Evolutionary conservation across 2,797 vertebrate species (phyloP).

Genomic region (Gymnoscopelus microlampas): DNA sequence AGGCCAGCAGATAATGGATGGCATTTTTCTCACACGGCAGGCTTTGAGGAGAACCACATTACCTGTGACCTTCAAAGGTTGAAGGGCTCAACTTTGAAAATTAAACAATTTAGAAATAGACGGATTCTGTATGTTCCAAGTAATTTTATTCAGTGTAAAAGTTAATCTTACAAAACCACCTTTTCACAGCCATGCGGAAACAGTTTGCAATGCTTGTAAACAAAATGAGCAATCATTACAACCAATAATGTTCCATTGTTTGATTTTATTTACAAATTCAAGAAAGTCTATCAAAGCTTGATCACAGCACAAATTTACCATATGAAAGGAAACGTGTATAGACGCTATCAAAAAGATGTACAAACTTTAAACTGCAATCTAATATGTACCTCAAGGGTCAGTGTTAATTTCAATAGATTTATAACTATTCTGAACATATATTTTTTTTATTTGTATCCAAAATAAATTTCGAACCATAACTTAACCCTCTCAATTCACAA

Average conservation of each 20-base stretch:
- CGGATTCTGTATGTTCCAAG: conserved; percentile 16
- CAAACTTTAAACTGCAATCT: conserved; percentile 94
- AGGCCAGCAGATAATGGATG: no score
- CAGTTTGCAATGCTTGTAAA: conserved; percentile 89
- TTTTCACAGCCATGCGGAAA: conserved; percentile 97
- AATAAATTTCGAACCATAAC: conserved; percentile 92
- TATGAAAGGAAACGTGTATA: conserved; percentile 90
- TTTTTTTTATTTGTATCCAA: conserved; percentile 89
- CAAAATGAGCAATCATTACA: conserved; percentile 85
- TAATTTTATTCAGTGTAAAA: conserved; percentile 98
- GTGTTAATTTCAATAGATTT: conserved; percentile 80
- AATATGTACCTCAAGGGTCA: conserved; percentile 87
- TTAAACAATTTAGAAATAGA: no score
- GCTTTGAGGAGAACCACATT: no score
- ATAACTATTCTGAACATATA: conserved; percentile 76
- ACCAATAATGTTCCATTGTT: conserved; percentile 82
- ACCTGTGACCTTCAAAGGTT: no score
- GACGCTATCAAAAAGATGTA: conserved; percentile 90
- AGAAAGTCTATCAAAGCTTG: conserved; percentile 89
- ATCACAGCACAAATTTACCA: conserved; percentile 92
- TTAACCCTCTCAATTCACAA: conserved; percentile 83
- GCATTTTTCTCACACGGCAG: no score
- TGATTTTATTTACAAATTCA: conserved; percentile 90
- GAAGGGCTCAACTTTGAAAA: no score
- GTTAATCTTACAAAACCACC: conserved; percentile 91